Evolutionary conservation across 2,797 vertebrate species (phyloP), one percentile per base, ranked within the genome.

Genomic region (Melanotaenia pygmaea): DNA sequence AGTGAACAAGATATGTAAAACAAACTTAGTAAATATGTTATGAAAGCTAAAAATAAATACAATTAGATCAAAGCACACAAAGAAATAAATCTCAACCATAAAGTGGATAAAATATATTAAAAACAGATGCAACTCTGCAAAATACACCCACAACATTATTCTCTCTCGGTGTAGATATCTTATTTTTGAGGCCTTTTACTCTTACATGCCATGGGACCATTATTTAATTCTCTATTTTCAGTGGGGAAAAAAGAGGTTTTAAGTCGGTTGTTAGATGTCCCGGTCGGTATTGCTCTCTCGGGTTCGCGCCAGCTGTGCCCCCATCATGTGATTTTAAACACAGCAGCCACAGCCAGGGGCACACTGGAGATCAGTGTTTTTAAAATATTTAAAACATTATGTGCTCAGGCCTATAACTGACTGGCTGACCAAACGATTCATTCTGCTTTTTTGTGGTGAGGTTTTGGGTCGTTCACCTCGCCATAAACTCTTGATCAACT

Each of bases 261-360:
- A 57, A 32, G 18, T 14, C 14, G 7, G 12, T 32, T 32, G 14
- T 28, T 53, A 53, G 22, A 13, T 54, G 51, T 54, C 2, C 24
- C 9, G 10, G 26, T 56, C 13, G 24, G 53, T 16, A 30, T 28
- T 32, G 28, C 54, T 16, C 5, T 80, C 54, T 67, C 18, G 62
- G 45, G 86, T 86, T 88, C 67, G 85, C 88, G 84, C 88, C 87
- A 85, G 87, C 87, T 74, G 68, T 81, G 66, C 40, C 47, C 63
- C 30, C 72, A 79, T 88, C 86, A 90, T 91, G 86, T 89, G 88
- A 91, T 77, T 80, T 76, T 77, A 61, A 79, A 45, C 76, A 45
- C 75, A 81, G 57, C 54, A 65, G 56, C 45, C 16, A 22, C 71
- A 77, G 68, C 47, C 9, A 61, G 26, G 53, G 62, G 65, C 6